Conservation (phyloP, 2,113 vertebrate genomes). For the Origma solitaria region DNA sequence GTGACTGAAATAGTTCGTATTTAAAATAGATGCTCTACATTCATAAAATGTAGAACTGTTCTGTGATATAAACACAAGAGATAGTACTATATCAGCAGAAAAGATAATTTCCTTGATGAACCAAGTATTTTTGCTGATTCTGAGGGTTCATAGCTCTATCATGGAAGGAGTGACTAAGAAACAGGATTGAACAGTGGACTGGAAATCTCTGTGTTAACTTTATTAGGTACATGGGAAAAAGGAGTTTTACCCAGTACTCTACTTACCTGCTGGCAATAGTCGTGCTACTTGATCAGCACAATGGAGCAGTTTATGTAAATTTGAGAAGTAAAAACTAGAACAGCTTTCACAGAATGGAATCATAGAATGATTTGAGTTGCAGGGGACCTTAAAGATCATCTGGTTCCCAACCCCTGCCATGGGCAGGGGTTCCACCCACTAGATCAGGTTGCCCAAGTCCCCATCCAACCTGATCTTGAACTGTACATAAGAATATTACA, state of each 20-base stretch:
- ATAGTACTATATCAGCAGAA: background rate
- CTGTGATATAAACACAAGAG: background rate
- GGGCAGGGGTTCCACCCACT: background rate
- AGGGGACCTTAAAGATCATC: background rate
- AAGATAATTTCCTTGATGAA: background rate
- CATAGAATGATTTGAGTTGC: background rate
- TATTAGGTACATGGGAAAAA: background rate
- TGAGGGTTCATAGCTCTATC: background rate
- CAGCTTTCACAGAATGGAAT: background rate
- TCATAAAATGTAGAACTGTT: background rate
- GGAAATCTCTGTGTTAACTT: background rate
- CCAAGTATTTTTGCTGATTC: background rate
- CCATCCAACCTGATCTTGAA: background rate
- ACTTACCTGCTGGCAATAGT: background rate
- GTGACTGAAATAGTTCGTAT: background rate
- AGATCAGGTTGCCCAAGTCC: background rate
- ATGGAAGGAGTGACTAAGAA: background rate
- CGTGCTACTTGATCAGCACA: background rate
- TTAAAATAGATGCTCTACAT: background rate
- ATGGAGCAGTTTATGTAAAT: background rate
- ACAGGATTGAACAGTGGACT: background rate
- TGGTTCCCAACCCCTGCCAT: background rate
- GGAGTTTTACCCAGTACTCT: background rate
- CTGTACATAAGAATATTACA: background rate
- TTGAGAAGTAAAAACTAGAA: background rate